Evolutionary conservation across 2,888 invertebrate species (phyloP).

Genomic region (Bursaphelenchus okinawaensis): DNA sequence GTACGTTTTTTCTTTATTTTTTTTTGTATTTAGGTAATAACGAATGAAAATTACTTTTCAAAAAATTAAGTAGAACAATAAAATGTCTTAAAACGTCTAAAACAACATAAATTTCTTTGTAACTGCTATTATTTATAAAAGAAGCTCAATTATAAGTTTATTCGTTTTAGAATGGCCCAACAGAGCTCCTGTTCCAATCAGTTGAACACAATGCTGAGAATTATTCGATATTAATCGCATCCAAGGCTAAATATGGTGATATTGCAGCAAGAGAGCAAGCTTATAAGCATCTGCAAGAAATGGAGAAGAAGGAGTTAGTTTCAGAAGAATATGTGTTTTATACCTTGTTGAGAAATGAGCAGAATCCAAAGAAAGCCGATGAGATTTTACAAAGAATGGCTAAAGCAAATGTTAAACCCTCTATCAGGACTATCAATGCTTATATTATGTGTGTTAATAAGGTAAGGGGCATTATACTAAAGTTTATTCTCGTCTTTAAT

Average conservation of each 20-base stretch:
- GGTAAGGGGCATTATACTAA: conserved; percentile 8
- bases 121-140: no score
- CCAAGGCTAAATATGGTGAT: conserved; percentile 7
- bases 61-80: no score
- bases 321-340: conserved; percentile 33
- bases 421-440: conserved; percentile 28
- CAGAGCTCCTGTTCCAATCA: conserved; percentile 45
- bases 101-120: no score
- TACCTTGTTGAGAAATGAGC: conserved; percentile 21
- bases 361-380: background rate
- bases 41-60: no score
- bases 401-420: conserved; percentile 16
- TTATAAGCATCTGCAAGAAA: conserved; percentile 16
- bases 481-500: no score
- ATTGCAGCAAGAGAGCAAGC: background rate
- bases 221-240: conserved; percentile 39
- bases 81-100: no score
- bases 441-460: conserved; percentile 3
- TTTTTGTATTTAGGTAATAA: no score
- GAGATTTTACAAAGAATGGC: conserved; percentile 11
- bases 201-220: conserved; percentile 37
- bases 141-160: background rate
- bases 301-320: conserved; percentile 4
- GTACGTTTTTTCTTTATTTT: conserved; percentile 16
- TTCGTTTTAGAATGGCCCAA: conserved; percentile 32